Percentiles rank a stretch among this genome's conserved stretches.
phyloP scores from a whole-genome alignment of 2,113 vertebrate species.

The Pogonocichla stellata region DNA sequence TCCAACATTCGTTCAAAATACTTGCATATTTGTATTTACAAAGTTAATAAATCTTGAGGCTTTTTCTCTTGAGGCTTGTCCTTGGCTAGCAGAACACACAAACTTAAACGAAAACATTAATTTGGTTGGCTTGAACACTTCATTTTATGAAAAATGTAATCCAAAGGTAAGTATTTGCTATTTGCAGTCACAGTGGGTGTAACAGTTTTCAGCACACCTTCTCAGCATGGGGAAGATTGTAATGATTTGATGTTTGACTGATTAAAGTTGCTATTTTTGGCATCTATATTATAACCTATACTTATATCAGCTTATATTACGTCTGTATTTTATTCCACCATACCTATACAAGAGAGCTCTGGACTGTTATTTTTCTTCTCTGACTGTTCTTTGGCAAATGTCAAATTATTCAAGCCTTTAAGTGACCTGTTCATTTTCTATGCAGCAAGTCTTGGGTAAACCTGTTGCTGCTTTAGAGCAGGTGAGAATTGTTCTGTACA shows the following conservation, averaged over 20 bases:
- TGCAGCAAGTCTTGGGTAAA: background rate
- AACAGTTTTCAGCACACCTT: background rate
- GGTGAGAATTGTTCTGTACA: background rate
- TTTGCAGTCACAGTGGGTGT: background rate
- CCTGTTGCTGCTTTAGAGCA: background rate
- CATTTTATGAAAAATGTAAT: background rate
- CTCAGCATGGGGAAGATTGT: background rate
- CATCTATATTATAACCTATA: background rate
- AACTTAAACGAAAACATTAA: background rate
- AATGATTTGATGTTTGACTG: background rate
- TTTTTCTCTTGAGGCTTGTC: background rate
- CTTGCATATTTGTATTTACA: background rate
- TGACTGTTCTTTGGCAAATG: background rate
- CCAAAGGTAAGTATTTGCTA: background rate
- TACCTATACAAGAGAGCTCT: background rate
- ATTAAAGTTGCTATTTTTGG: background rate
- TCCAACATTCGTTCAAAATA: background rate
- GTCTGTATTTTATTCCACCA: background rate
- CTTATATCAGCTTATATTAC: background rate
- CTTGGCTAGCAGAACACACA: background rate
- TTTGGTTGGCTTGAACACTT: background rate
- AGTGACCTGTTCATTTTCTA: background rate
- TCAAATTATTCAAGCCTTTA: background rate
- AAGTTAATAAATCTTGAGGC: background rate
- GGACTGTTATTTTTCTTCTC: background rate